Base-by-base conservation (phyloP, 2,888 invertebrate species). In the Hemicrepidius hirtus region DNA sequence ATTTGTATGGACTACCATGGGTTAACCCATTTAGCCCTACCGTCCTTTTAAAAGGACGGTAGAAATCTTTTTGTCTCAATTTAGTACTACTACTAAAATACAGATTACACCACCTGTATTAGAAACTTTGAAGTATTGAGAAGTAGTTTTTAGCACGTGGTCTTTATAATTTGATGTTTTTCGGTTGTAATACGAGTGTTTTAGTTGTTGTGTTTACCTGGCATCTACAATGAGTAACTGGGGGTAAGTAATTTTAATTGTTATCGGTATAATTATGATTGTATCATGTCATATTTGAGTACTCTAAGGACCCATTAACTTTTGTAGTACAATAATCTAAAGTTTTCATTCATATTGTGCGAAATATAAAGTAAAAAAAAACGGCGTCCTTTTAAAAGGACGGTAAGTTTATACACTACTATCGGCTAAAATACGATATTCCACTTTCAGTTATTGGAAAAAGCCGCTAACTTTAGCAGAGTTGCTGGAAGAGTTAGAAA, bases 331-430 rank as follows among this genome's bases (percentile, higher is more conserved):
- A n/a, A n/a, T n/a, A n/a, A n/a, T n/a, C n/a, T n/a, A n/a, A n/a
- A n/a, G n/a, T 28, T 12, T 53, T 12, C 5, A 6, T 20, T 53
- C 24, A 53, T 16, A 35, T 59, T 59, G 9, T 28, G 20, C 37
- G 16, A 41, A n/a, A 41, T 46, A 62, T n/a, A 28, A 9, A 18
- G 9, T 16, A n/a, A 13, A 13, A 44, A 44, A n/a, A 24, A 46
- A 24, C 20, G n/a, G 28, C n/a, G 49, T 49, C 64, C 64, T 49
- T 46, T 64, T 64, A 62, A 64, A 64, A 64, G 64, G 64, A 24
- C 64, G 64, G 64, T 62, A 64, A 50, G 64, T 28, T 64, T 28
- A 49, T 62, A 13, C 13, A 24, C 37, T 64, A 64, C 64, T 64
- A 49, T 49, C 2, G 64, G 28, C 28, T 28, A 16, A 35, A 16